Evolutionary conservation across 2,113 vertebrate genomes (phyloP).

Genomic region (Ibidorhyncha struthersii): DNA sequence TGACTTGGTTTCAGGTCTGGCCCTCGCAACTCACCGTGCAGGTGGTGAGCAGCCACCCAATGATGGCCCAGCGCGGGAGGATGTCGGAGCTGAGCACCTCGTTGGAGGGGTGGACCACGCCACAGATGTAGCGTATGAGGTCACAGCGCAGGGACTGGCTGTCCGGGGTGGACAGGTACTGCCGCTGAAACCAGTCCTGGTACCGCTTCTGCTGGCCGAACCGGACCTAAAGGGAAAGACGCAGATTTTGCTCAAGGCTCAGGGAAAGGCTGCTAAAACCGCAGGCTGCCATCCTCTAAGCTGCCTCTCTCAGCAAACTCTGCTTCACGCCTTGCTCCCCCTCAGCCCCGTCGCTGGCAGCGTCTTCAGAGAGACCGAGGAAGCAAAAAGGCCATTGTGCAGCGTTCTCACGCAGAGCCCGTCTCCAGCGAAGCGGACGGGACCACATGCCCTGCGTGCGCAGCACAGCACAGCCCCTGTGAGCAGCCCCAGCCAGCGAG

Average conservation of each 20-base stretch:
- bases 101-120: conserved; percentile 95
- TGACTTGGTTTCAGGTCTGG: rapidly evolving
- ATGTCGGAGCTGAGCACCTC: conserved; percentile 97
- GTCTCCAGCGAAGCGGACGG: background rate
- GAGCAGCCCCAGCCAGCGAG: too few species aligned
- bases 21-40: conserved; percentile 81
- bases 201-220: conserved; percentile 97
- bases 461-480: background rate
- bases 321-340: background rate
- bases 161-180: conserved; percentile 93
- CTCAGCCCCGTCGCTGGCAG: background rate
- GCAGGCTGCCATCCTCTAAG: rapidly evolving
- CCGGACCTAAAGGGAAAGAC: conserved; percentile 77
- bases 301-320: background rate
- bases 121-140: conserved; percentile 96
- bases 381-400: background rate
- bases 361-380: background rate
- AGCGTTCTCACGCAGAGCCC: background rate
- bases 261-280: too few species aligned
- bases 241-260: background rate
- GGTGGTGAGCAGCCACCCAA: conserved; percentile 96
- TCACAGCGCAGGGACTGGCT: conserved; percentile 96
- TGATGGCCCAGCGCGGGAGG: conserved; percentile 97
- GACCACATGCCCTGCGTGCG: background rate
- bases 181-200: conserved; percentile 97